A percentile compares a stretch with the other conserved stretches of the same genome.
phyloP scores from a whole-genome alignment of 2,797 vertebrate genomes.

The Heterohyrax brucei region DNA sequence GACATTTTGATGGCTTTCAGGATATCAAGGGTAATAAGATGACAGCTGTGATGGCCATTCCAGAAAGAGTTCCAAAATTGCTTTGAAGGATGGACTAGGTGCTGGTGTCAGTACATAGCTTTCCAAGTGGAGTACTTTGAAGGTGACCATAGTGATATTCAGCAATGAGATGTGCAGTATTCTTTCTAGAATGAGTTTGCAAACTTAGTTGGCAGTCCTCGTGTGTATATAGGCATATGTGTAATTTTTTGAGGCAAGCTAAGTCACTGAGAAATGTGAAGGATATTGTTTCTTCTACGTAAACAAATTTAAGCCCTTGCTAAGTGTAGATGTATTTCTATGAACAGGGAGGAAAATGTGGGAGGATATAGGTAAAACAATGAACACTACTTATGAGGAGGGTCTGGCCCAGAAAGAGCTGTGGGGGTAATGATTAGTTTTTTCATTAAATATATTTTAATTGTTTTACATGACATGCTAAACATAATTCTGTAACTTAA shows the following conservation, averaged over 20 bases:
- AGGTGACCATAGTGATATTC: too few species aligned
- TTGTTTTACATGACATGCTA: constrained; percentile 37
- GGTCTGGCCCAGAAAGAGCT: neutral
- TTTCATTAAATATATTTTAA: neutral
- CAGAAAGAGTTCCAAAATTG: too few species aligned
- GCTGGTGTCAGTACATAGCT: too few species aligned
- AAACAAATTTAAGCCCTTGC: neutral
- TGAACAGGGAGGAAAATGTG: neutral
- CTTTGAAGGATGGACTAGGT: too few species aligned
- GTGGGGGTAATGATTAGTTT: neutral
- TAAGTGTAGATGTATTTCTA: neutral
- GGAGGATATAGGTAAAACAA: neutral
- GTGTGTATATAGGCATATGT: neutral
- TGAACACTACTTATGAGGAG: neutral
- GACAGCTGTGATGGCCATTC: too few species aligned
- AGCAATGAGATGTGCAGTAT: too few species aligned
- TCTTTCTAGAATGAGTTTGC: too few species aligned
- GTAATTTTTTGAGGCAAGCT: neutral
- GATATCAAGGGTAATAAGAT: too few species aligned
- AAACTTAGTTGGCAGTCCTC: too few species aligned
- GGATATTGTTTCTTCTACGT: neutral
- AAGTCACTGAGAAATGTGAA: constrained; percentile 7
- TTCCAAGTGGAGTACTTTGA: too few species aligned
- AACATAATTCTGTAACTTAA: constrained; percentile 1
- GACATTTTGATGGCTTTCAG: too few species aligned